These are phyloP conservation scores for Drosophila navojoa DNA, from an alignment of 1,140 invertebrate species.

Conservation along the genomic window DNA sequence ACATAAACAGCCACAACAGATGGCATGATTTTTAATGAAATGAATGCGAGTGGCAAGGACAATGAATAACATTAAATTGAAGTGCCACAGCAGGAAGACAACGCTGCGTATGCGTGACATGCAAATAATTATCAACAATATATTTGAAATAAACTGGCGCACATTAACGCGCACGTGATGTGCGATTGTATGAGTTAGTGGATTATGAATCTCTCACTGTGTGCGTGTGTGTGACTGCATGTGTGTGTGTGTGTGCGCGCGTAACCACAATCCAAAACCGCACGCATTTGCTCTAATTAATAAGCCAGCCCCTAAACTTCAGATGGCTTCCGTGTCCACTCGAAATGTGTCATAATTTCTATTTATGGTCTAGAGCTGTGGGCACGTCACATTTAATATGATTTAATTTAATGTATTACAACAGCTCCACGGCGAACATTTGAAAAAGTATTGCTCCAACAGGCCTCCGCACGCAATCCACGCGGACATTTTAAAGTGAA, in stretches of 20 bases:
- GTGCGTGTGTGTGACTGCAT: slow-evolving; percentile 6
- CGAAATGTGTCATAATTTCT: slow-evolving; percentile 80
- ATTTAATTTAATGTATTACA: slow-evolving; percentile 82
- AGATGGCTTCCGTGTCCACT: slow-evolving; percentile 71
- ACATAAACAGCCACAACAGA: neutral
- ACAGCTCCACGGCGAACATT: slow-evolving; percentile 69
- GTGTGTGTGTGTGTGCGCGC: neutral
- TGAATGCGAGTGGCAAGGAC: slow-evolving; percentile 20
- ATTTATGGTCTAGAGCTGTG: slow-evolving; percentile 64
- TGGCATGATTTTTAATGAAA: slow-evolving; percentile 38
- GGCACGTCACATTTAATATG: slow-evolving; percentile 71
- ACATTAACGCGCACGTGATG: slow-evolving; percentile 47
- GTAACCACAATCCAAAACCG: slow-evolving; percentile 64
- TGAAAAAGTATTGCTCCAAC: slow-evolving; percentile 62
- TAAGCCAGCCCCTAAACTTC: slow-evolving; percentile 64
- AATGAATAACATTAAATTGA: slow-evolving; percentile 47
- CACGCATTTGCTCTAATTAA: slow-evolving; percentile 75
- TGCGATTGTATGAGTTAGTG: slow-evolving; percentile 1
- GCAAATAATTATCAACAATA: slow-evolving; percentile 51
- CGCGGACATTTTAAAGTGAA: slow-evolving; percentile 62
- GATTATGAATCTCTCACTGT: neutral
- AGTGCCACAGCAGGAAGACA: slow-evolving; percentile 22
- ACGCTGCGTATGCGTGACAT: slow-evolving; percentile 55
- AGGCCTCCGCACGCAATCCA: slow-evolving; percentile 38
- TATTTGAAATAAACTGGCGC: slow-evolving; percentile 39